Base-by-base conservation (phyloP, 1,140 invertebrate species). In the Brachionus paranguensis region DNA sequence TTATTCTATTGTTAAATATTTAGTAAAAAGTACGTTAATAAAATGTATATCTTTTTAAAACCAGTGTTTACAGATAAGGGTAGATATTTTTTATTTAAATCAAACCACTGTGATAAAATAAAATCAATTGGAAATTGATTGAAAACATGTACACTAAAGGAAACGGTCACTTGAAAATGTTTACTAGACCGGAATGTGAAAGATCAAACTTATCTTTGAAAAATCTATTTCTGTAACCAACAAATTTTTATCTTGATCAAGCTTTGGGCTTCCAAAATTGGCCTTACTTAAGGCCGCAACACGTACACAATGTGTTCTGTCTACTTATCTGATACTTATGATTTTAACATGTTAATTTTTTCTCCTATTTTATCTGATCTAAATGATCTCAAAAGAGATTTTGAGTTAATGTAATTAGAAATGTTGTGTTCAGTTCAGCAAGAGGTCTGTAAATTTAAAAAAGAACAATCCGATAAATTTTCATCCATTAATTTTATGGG, bases 321-420 rank as follows among this genome's bases (percentile, higher is more conserved):
- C 17, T 12, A 43, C 20, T 72, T 72, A 72, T 72, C 68, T 72
- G 68, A 72, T 72, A 43, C 41, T 43, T 72, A 72, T 72, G 68
- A 33, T 33, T 68, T 33, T 68, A 37, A 11, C 10, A 33, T 68
- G 33, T 6, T 41, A 68, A 33, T 12, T 68, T 33, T 68, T 8
- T 68, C 27, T 24, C 64, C 43, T 72, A 20, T 72, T 43, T 72
- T 72, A 72, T 72, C 68, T 72, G 68, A 72, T 41, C 68, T 43
- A 72, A 17, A 72, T 45, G 68, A 72, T 72, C 68, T 72, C 17
- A 43, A 43, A 72, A 43, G 68, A 33, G 17, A 10, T 60, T 24
- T 20, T 47, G 45, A 47, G 45, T n/a, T 2, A 12, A n/a, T n/a
- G 2, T 47, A 7, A 47, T 47, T 47, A 14, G 7, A 20, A 6